A percentile compares a stretch with the other conserved stretches of the same genome.
Conservation (phyloP, 1,140 invertebrate species). For the Aphelenchoides avenae region DNA sequence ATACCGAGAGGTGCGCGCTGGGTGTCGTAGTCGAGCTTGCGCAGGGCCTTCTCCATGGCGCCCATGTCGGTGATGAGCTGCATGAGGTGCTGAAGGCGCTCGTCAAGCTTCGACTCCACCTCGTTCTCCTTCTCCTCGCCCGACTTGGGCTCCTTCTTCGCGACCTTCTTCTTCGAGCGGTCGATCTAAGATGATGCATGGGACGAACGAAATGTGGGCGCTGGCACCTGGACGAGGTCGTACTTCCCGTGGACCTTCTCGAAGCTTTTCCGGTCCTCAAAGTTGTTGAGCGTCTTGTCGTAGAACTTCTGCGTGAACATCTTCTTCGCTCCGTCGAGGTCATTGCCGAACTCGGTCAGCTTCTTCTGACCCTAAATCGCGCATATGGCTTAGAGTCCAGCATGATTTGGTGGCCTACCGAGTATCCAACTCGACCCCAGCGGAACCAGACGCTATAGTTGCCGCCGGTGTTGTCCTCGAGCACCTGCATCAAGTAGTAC, state of each 20-base stretch:
- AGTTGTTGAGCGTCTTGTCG: constrained; percentile 52
- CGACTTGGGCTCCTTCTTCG: constrained; percentile 15
- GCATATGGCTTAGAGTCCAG: neutral
- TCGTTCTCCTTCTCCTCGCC: constrained; percentile 3
- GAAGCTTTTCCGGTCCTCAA: constrained; percentile 58
- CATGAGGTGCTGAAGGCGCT: constrained; percentile 56
- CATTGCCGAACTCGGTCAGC: constrained; percentile 27
- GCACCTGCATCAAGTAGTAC: constrained; percentile 27
- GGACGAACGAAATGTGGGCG: constrained; percentile 10
- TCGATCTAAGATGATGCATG: constrained; percentile 48
- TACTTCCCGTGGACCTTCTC: constrained; percentile 60
- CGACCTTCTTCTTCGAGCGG: constrained; percentile 21
- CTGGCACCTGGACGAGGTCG: constrained; percentile 61
- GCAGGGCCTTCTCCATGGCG: constrained; percentile 61
- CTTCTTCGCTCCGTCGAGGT: constrained; percentile 49
- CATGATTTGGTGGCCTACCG: constrained; percentile 23
- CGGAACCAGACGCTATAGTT: constrained; percentile 63
- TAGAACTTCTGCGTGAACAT: constrained; percentile 18
- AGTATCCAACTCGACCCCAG: constrained; percentile 62
- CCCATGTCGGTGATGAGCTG: constrained; percentile 62
- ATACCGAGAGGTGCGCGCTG: constrained; percentile 61
- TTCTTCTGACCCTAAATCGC: constrained; percentile 29
- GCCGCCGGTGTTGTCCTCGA: constrained; percentile 20
- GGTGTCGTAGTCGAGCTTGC: constrained; percentile 63
- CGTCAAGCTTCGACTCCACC: constrained; percentile 36